Evolutionary conservation across 2,888 invertebrate species (phyloP), one percentile per base, ranked within the genome.

Genomic region (Sicus ferrugineus): DNA sequence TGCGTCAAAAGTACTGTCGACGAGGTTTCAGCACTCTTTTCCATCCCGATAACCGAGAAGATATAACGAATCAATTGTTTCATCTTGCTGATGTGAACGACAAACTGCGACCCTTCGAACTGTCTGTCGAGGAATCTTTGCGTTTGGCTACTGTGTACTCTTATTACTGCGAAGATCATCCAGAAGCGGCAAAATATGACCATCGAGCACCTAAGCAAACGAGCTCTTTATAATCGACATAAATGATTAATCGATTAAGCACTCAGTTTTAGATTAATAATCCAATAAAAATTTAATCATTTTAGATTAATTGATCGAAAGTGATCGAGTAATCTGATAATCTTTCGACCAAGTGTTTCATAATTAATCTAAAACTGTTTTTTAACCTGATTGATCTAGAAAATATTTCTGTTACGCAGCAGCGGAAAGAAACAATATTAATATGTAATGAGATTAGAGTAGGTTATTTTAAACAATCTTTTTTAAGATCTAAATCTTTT

Each of bases 1-100:
- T 92, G 89, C 89, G 97, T 31, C 94, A 95, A 81, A 98, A 98
- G 83, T 92, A 90, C 86, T 90, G 90, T 34, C 87, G 90, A 5
- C 88, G 90, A 76, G 91, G 93, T 4, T 89, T 89, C 48, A 87
- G 88, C 75, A 92, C 90, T 0, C 85, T 97, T 46, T 94, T 96
- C 83, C 97, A 97, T 0, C 87, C 88, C 68, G 88, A 91, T 4
- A 81, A 87, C 1, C 85, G 92, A 66, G 87, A 89, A 3, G 89
- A 92, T 75, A 87, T 93, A 74, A 89, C 90, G 4, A 78, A 86
- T 1, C 88, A 89, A 80, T 88, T 96, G 86, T 91, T 92, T 76
- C 86, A 89, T 72, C 82, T 89, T 69, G 90, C 95, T 0, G 92
- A 92, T 67, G 86, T 97, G 0, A 89, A 93, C 77, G 90, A 91